Evolutionary conservation across 2,888 invertebrate genomes (phyloP).

Genomic region (Phortica magna): DNA sequence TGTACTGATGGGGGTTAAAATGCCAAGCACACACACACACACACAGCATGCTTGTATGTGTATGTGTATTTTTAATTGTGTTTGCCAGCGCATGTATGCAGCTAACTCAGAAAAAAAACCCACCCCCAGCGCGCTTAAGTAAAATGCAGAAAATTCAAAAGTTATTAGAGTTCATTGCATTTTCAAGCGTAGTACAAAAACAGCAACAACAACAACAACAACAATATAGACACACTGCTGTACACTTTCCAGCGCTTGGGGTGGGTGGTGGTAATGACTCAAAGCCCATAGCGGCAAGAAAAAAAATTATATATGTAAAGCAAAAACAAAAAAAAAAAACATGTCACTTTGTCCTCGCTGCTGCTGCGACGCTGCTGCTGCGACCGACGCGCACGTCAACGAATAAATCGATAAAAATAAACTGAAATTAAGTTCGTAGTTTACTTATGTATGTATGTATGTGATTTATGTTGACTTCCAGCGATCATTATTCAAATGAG

Average conservation of each 20-base stretch:
- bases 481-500: too few species aligned
- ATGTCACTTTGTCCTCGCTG: slow-evolving; percentile 44
- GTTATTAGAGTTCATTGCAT: slow-evolving; percentile 76
- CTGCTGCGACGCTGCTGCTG: slow-evolving; percentile 36
- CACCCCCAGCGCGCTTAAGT: slow-evolving; percentile 62
- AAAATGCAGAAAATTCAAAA: slow-evolving; percentile 74
- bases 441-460: slow-evolving; percentile 38
- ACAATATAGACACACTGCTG: slow-evolving; percentile 45
- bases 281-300: slow-evolving; percentile 59
- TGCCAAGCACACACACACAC: slow-evolving; percentile 53
- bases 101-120: slow-evolving; percentile 61
- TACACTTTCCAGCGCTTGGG: slow-evolving; percentile 26
- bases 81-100: slow-evolving; percentile 46
- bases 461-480: background rate
- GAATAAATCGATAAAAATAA: slow-evolving; percentile 72
- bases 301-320: background rate
- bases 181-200: slow-evolving; percentile 66
- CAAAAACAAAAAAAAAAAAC: slow-evolving; percentile 18
- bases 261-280: slow-evolving; percentile 73
- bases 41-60: slow-evolving; percentile 43
- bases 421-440: slow-evolving; percentile 55
- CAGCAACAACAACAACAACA: slow-evolving; percentile 54
- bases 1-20: slow-evolving; percentile 64
- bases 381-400: slow-evolving; percentile 46
- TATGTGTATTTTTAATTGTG: slow-evolving; percentile 31